These are phyloP conservation scores for Tyrophagus putrescentiae DNA, from an alignment of 1,140 invertebrate genomes.

Conservation along the genomic window DNA sequence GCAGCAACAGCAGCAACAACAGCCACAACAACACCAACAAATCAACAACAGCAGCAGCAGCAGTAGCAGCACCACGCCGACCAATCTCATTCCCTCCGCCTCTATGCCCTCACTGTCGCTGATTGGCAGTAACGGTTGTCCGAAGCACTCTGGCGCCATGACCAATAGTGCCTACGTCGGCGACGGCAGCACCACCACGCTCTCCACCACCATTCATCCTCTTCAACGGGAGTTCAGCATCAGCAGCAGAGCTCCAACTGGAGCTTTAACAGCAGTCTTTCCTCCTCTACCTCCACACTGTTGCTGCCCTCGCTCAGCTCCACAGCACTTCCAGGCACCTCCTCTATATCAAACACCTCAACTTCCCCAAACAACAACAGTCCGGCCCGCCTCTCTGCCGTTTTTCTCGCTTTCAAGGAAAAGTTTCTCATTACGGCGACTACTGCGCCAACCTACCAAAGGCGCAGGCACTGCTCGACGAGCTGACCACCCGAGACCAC, in stretches of 20 bases:
- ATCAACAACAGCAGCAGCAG: not conserved
- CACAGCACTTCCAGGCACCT: not conserved
- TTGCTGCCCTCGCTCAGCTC: not conserved
- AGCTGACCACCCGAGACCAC: slow-evolving; percentile 49
- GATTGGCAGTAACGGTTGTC: slow-evolving; percentile 2
- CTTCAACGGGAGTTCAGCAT: not conserved
- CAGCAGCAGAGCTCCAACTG: too few relatives aligned
- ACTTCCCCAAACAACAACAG: too few relatives aligned
- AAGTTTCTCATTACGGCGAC: slow-evolving; percentile 83
- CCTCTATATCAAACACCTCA: too few relatives aligned
- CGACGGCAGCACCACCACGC: not conserved
- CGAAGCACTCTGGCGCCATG: too few relatives aligned
- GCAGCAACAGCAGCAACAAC: too few relatives aligned
- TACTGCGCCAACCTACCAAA: slow-evolving; percentile 81
- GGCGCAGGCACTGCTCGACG: slow-evolving; percentile 59
- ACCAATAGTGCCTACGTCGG: slow-evolving; percentile 7
- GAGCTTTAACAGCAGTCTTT: too few relatives aligned
- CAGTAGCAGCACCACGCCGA: slow-evolving; percentile 30
- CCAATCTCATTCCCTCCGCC: slow-evolving; percentile 31
- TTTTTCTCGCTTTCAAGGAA: slow-evolving; percentile 77
- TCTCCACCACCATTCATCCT: not conserved
- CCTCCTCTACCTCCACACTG: not conserved
- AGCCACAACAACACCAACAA: too few relatives aligned
- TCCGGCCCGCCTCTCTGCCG: slow-evolving; percentile 38
- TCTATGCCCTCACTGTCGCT: slow-evolving; percentile 4